Evolutionary conservation across 2,113 vertebrate species (phyloP), one percentile per base, ranked within the genome.

Genomic region (Petrocephalus microphthalmus): DNA sequence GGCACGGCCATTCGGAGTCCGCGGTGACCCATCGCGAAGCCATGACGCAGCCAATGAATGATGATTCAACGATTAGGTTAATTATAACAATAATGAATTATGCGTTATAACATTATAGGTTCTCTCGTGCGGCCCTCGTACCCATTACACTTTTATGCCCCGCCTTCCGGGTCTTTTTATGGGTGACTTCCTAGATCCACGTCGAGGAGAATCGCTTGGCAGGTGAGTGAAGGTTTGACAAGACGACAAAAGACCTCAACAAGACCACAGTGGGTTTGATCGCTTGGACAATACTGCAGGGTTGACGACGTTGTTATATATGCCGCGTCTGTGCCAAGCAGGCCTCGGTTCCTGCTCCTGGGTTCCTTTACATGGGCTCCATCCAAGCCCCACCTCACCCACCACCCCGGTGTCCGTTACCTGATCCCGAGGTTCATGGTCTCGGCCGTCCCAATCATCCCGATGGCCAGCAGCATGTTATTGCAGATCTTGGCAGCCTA

Each of bases 401-500:
- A 20, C 11, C 29, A 15, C 51, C 33, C 2, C 10, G 74, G 87
- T 11, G 11, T 17, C 83, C 94, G 94, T 88, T 93, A 99, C 98
- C 98, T 98, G 95, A 99, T 97, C 93, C 98, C 98, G 90, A 99
- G 96, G 94, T 99, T 99, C 98, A 99, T 99, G 2, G 97, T 93
- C 93, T 99, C 98, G 56, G 98, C 96, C 10, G 98, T 99, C 89
- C 98, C 98, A 82, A 99, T 98, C 98, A 99, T 99, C 92, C 97
- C 96, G 88, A 99, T 98, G 78, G 97, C 98, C 91, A 99, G 93
- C 78, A 99, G 96, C 98, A 99, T 98, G 93, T 99, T 99, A 96
- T 99, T 99, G 92, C 98, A 99, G 92, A 99, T 99, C 95, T 99
- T 99, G 82, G 98, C 98, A 89, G 98, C 97, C 98, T 99, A 92